Evolutionary conservation across 2,888 invertebrate genomes (phyloP).

Genomic region (Tuberolachnus salignus): DNA sequence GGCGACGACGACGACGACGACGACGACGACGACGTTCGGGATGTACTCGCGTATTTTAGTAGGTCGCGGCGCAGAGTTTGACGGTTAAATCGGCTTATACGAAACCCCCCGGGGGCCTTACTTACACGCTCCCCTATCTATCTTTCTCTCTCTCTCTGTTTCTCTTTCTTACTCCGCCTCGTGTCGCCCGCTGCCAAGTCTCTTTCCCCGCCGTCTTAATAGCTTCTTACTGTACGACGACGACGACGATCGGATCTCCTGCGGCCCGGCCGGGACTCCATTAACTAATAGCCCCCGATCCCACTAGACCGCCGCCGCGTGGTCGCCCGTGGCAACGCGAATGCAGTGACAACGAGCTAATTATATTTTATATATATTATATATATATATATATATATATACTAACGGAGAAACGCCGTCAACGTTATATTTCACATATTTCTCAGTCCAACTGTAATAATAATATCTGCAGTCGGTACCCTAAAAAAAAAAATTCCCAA

Average conservation of each 20-base stretch:
- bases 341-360: constrained; percentile 19
- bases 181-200: constrained; percentile 20
- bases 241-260: not conserved
- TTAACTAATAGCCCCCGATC: constrained; percentile 52
- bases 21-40: too few relatives aligned
- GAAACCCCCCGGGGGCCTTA: constrained; percentile 34
- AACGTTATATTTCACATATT: too few relatives aligned
- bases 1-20: too few relatives aligned
- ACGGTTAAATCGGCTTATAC: constrained; percentile 48
- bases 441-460: too few relatives aligned
- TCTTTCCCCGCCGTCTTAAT: constrained; percentile 30
- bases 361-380: constrained; percentile 3
- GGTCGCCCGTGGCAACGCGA: constrained; percentile 48
- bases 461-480: too few relatives aligned
- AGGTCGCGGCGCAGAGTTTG: constrained; percentile 18
- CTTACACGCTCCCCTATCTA: constrained; percentile 11
- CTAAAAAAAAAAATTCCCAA: too few relatives aligned
- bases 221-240: constrained; percentile 15
- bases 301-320: constrained; percentile 7
- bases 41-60: too few relatives aligned
- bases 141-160: not conserved
- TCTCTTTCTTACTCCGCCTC: constrained; percentile 3
- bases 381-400: not conserved
- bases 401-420: not conserved
- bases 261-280: constrained; percentile 17